Percentiles rank a stretch among this genome's conserved stretches.
phyloP scores from a whole-genome alignment of 2,797 vertebrate genomes.

The Cuniculus paca region DNA sequence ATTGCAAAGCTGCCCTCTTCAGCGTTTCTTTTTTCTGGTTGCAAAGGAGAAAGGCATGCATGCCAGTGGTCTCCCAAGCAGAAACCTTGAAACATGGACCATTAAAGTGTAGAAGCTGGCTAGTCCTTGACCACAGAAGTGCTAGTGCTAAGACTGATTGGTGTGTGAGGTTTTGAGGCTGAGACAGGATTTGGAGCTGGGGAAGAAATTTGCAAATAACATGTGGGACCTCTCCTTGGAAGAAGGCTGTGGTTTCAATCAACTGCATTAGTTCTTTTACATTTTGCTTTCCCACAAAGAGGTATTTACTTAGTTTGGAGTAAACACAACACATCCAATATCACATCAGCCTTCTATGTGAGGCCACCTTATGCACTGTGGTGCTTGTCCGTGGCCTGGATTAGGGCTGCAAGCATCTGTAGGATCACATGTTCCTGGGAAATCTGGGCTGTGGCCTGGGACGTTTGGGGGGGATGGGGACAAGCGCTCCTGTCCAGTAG shows the following conservation, averaged over 20 bases:
- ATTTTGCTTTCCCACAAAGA: slow-evolving; percentile 43
- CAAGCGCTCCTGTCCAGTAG: fast-evolving
- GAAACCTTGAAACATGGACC: slow-evolving; percentile 20
- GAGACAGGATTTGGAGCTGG: not conserved
- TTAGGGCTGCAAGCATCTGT: no score
- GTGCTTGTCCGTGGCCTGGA: no score
- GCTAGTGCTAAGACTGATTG: not conserved
- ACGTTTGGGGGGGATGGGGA: not conserved
- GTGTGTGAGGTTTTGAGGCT: not conserved
- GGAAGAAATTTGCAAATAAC: not conserved
- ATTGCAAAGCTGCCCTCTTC: not conserved
- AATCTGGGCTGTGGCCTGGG: not conserved
- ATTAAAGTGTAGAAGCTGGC: not conserved
- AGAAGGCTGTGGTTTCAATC: not conserved
- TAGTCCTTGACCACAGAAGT: not conserved
- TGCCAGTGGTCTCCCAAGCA: not conserved
- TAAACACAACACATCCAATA: not conserved
- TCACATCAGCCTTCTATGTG: not conserved
- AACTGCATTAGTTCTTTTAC: not conserved
- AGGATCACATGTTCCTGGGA: no score
- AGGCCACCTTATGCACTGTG: not conserved
- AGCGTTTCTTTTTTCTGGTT: not conserved
- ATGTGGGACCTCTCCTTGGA: not conserved
- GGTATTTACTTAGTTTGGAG: not conserved
- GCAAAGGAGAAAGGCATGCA: not conserved